Conservation (phyloP, 2,113 vertebrate genomes). For the Clarias magur region DNA sequence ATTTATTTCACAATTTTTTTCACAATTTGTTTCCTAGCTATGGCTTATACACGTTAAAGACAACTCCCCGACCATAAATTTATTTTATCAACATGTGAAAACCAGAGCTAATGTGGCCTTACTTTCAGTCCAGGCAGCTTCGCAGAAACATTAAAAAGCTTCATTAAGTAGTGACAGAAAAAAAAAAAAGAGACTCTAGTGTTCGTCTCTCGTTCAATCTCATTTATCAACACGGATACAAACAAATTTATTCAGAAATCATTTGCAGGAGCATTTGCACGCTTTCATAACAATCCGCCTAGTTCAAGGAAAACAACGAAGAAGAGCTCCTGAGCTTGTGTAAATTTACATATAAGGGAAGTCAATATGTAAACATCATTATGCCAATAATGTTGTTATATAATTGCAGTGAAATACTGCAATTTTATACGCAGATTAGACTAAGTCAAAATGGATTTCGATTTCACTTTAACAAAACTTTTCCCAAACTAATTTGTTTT, state of each 20-base stretch:
- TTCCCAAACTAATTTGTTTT: background rate
- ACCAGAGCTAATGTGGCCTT: background rate
- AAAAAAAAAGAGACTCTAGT: background rate
- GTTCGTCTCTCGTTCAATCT: background rate
- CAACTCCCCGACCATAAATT: background rate
- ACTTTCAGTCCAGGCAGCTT: background rate
- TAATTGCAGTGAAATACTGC: background rate
- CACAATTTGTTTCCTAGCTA: background rate
- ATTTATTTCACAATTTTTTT: constrained; percentile 6
- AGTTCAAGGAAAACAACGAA: background rate
- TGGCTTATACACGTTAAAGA: background rate
- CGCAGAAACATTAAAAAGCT: background rate
- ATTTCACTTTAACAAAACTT: background rate
- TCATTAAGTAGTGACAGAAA: background rate
- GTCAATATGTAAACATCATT: background rate
- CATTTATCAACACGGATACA: background rate
- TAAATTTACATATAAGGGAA: background rate
- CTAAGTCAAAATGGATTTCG: background rate
- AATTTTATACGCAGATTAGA: background rate
- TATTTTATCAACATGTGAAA: background rate
- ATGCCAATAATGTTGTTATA: background rate
- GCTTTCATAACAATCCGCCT: background rate
- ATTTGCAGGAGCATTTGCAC: background rate
- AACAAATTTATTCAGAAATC: background rate
- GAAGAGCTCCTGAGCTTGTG: background rate